Base-by-base conservation (phyloP, 2,797 vertebrate genomes). In the Coregonus suidteri region DNA sequence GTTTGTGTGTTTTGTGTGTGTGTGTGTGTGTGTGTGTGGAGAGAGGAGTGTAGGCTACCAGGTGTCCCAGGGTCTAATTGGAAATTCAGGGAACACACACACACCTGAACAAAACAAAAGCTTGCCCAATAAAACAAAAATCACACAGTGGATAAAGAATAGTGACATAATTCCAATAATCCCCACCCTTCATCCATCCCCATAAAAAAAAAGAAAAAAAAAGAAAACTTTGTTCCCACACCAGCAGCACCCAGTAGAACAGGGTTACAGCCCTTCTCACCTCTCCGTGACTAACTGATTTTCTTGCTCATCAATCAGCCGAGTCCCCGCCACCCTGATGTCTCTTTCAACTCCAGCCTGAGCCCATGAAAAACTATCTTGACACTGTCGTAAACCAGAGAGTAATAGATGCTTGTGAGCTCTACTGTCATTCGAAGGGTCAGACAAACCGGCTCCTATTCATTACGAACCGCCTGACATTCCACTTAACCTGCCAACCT, bases 241-340 rank as follows among this genome's bases (percentile, higher is more conserved):
- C 2, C 11, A 14, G 37, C 35, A 20, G 20, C 35, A 25, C 73
- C 30, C 16, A 75, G 81, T 35, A 86, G 86, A 91, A 84, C 91
- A 89, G 84, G 84, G 89, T 93, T 91, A 90, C 91, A 88, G 84
- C 79, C 87, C 85, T 83, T 89, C 90, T 90, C 91, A 90, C 91
- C 91, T 92, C 90, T 81, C 90, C 73, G 74, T 83, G 80, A 84
- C 88, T 86, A 92, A 93, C 88, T 88, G 90, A 80, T 93, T 91
- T 83, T 75, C 86, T 74, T 75, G 80, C 82, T 82, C 76, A 91
- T 91, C 90, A 89, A 90, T 93, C 90, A 89, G 2, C 79, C 47
- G 34, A 47, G 81, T 71, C 78, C 71, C 47, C 20, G 20, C 16
- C 74, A 41, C 73, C 74, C 80, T n/a, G 71, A 77, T 69, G 79